Conservation (phyloP, 2,888 invertebrate species). For the Mechanitis messenoides region DNA sequence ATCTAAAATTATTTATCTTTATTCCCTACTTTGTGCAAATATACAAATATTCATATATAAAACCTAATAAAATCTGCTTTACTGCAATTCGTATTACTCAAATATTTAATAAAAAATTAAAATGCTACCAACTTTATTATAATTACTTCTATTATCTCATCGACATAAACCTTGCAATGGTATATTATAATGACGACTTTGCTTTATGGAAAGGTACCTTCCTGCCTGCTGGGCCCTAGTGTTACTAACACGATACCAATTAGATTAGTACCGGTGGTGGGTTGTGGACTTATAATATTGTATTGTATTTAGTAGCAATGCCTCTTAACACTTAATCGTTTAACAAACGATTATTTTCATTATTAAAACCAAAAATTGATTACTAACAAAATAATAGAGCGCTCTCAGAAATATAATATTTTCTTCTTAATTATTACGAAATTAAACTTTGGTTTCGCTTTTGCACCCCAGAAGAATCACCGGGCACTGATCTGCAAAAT, state of each 20-base stretch:
- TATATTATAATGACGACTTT: slow-evolving; percentile 67
- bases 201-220: slow-evolving; percentile 77
- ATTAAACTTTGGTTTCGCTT: slow-evolving; percentile 64
- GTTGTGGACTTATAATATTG: slow-evolving; percentile 43
- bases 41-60: too few relatives aligned
- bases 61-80: too few relatives aligned
- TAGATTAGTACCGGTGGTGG: slow-evolving; percentile 64
- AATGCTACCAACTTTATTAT: slow-evolving; percentile 16
- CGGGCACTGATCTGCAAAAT: slow-evolving; percentile 74
- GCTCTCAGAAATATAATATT: slow-evolving; percentile 20
- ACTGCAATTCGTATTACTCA: too few relatives aligned
- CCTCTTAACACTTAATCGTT: slow-evolving; percentile 49
- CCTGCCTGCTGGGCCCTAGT: slow-evolving; percentile 75
- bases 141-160: slow-evolving; percentile 25
- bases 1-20: too few relatives aligned
- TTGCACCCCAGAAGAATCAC: slow-evolving; percentile 75
- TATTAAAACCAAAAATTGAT: slow-evolving; percentile 42
- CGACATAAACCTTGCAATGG: slow-evolving; percentile 24
- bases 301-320: slow-evolving; percentile 52
- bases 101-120: slow-evolving; percentile 31
- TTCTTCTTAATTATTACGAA: slow-evolving; percentile 28
- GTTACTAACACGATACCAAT: slow-evolving; percentile 63
- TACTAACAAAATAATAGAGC: slow-evolving; percentile 31
- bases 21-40: too few relatives aligned
- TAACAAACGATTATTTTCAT: not conserved